Conservation (phyloP, 2,113 vertebrate species). For the Brachyistius frenatus region DNA sequence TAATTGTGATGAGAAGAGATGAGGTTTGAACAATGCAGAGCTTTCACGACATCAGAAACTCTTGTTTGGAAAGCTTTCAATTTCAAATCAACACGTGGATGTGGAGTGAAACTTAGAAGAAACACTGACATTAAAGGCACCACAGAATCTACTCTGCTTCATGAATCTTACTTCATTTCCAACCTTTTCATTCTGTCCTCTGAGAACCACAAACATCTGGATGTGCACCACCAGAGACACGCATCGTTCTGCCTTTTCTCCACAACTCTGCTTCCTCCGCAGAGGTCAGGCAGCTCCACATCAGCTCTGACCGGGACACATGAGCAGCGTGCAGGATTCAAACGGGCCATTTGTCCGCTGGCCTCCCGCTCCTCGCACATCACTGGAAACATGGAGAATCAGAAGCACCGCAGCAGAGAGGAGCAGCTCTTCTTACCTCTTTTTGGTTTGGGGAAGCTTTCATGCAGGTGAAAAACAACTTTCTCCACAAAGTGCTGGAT, state of each 20-base stretch:
- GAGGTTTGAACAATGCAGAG: no score
- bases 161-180: conserved; percentile 10
- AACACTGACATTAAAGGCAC: background rate
- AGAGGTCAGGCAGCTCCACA: background rate
- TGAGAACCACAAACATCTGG: background rate
- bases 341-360: background rate
- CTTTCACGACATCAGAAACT: background rate
- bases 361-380: background rate
- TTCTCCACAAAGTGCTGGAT: conserved; percentile 99
- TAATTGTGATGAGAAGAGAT: no score
- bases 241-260: background rate
- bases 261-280: background rate
- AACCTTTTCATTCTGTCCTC: background rate
- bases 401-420: background rate
- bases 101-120: background rate
- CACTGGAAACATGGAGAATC: background rate
- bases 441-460: conserved; percentile 98
- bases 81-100: background rate
- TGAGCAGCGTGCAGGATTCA: background rate
- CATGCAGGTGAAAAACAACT: conserved; percentile 98
- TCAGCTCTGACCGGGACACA: background rate
- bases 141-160: background rate
- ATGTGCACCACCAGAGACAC: no score
- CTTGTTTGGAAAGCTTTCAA: background rate
- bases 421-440: conserved; percentile 84